Evolutionary conservation across 2,797 vertebrate genomes (phyloP).

Genomic region (Mormyrops attenuatus): DNA sequence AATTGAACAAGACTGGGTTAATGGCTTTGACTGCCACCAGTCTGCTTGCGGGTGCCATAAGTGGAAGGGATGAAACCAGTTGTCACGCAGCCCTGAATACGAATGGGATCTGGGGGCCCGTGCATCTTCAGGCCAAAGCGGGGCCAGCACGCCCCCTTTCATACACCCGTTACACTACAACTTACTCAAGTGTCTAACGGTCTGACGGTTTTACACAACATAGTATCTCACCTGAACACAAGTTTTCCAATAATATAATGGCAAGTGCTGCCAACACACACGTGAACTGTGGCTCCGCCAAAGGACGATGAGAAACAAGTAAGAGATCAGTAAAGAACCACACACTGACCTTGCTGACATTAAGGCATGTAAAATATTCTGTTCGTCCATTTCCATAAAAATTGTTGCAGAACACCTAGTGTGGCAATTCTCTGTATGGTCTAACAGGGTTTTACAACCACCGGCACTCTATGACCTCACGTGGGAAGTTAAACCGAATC

Average conservation of each 20-base stretch:
- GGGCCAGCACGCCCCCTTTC: background rate
- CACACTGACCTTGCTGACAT: background rate
- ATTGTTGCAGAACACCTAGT: background rate
- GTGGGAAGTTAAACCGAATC: background rate
- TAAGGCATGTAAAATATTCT: background rate
- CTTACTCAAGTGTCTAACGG: background rate
- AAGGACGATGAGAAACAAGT: background rate
- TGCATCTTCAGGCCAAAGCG: background rate
- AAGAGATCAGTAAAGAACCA: background rate
- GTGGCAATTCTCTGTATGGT: background rate
- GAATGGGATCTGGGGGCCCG: background rate
- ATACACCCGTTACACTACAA: background rate
- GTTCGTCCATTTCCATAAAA: background rate
- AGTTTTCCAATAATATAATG: background rate
- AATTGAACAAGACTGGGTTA: slow-evolving; percentile 18
- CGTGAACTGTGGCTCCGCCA: background rate
- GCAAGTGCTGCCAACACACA: background rate
- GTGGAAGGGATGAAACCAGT: slow-evolving; percentile 12
- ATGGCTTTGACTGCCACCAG: slow-evolving; percentile 17
- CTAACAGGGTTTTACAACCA: background rate
- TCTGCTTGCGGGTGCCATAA: slow-evolving; percentile 4
- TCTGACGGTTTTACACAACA: background rate
- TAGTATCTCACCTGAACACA: background rate
- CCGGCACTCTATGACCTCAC: background rate
- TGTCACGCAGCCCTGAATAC: background rate